Conservation (phyloP, 2,113 vertebrate genomes). For the Syngnathus scovelli region DNA sequence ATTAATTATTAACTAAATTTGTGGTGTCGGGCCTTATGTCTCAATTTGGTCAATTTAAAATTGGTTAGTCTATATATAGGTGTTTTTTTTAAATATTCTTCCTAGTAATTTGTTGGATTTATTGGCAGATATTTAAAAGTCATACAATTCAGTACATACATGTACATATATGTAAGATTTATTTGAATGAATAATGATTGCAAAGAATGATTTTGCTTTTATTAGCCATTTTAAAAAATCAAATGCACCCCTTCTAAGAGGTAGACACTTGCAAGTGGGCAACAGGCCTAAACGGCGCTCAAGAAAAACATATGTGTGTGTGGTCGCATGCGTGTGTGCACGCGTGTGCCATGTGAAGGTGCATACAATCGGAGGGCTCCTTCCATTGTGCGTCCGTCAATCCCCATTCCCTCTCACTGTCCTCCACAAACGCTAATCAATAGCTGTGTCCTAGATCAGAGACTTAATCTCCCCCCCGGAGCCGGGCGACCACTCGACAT, state of each 20-base stretch:
- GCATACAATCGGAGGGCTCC: constrained; percentile 45
- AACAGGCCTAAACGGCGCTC: constrained; percentile 1
- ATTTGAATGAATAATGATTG: too few relatives aligned
- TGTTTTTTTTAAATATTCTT: too few relatives aligned
- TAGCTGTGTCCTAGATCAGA: constrained; percentile 74
- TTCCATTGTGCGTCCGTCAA: constrained; percentile 69
- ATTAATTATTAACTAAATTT: too few relatives aligned
- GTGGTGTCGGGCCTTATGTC: too few relatives aligned
- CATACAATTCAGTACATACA: too few relatives aligned
- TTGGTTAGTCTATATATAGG: too few relatives aligned
- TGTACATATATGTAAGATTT: too few relatives aligned
- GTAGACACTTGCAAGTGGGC: background rate
- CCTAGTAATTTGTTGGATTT: too few relatives aligned
- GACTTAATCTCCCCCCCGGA: constrained; percentile 56
- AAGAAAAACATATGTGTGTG: constrained; percentile 10
- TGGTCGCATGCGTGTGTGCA: background rate
- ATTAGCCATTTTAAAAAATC: background rate
- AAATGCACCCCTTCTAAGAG: background rate
- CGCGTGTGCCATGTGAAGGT: background rate
- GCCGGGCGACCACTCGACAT: constrained; percentile 42
- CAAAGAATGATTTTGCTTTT: background rate
- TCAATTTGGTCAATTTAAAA: too few relatives aligned
- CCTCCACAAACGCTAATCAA: constrained; percentile 69
- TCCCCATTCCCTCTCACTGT: constrained; percentile 61
- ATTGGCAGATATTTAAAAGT: too few relatives aligned